A percentile compares a stretch with the other conserved stretches of the same genome.
These are phyloP conservation scores for Ibidorhyncha struthersii DNA, from an alignment of 2,113 vertebrate genomes.

Conservation along the genomic window DNA sequence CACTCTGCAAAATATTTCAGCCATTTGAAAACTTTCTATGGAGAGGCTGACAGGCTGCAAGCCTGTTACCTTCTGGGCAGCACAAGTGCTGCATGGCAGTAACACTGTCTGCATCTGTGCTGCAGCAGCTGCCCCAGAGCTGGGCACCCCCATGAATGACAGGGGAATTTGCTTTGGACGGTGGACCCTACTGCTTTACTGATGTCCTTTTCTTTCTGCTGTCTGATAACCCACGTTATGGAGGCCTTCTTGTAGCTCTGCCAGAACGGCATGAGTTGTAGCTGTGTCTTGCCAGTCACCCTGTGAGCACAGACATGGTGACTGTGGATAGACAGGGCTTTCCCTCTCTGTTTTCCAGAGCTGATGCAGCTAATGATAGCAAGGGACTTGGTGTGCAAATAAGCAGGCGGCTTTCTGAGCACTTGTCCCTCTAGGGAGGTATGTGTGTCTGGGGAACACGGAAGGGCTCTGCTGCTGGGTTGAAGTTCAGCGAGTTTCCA, in stretches of 20 bases:
- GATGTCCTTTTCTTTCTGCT: neutral
- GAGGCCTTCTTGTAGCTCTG: neutral
- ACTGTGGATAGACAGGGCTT: neutral
- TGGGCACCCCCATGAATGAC: neutral
- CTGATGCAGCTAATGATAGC: neutral
- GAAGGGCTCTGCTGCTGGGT: neutral
- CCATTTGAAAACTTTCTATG: neutral
- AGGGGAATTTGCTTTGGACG: neutral
- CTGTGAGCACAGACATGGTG: neutral
- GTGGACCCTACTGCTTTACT: neutral
- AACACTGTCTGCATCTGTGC: fast-evolving
- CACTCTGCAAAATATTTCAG: neutral
- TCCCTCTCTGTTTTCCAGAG: neutral
- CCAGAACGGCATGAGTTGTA: neutral
- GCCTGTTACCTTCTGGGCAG: neutral
- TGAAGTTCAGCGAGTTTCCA: neutral
- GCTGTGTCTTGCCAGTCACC: neutral
- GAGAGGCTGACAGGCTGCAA: neutral
- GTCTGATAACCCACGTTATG: neutral
- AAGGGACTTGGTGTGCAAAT: neutral
- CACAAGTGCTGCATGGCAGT: neutral
- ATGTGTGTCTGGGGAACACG: neutral
- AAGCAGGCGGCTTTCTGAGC: neutral
- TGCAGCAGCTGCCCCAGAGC: neutral
- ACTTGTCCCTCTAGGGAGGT: neutral